Evolutionary conservation across 1,140 invertebrate genomes (phyloP).

Genomic region (Chymomyza costata): DNA sequence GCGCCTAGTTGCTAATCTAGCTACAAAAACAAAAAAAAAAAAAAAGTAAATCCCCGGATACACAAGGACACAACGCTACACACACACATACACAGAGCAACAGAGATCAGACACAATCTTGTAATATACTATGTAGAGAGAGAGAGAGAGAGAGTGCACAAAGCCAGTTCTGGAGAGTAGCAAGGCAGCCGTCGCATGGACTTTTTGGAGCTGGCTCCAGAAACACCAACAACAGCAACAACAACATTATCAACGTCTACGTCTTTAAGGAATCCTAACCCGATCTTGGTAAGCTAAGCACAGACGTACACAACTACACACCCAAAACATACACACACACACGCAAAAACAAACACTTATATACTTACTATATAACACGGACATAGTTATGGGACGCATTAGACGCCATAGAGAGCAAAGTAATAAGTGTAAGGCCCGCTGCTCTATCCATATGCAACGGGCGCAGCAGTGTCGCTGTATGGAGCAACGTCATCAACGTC

Average conservation of each 20-base stretch:
- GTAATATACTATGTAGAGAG: too few species aligned
- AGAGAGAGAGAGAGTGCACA: background rate
- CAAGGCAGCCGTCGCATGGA: too few species aligned
- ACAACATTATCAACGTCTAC: too few species aligned
- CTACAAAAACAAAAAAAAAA: too few species aligned
- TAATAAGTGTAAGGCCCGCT: constrained; percentile 26
- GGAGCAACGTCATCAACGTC: constrained; percentile 24
- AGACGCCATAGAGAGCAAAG: constrained; percentile 6
- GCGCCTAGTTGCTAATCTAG: too few species aligned
- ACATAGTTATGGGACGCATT: constrained; percentile 1
- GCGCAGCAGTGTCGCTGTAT: background rate
- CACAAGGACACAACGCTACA: too few species aligned
- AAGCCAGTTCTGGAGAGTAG: too few species aligned
- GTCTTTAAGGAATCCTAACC: too few species aligned
- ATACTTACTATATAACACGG: background rate
- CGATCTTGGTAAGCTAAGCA: too few species aligned
- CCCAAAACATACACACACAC: background rate
- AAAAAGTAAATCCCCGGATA: too few species aligned
- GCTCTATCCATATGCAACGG: constrained; percentile 12
- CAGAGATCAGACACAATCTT: too few species aligned
- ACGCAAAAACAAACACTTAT: background rate
- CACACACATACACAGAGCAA: too few species aligned
- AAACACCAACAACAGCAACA: constrained; percentile 4
- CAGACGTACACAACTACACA: constrained; percentile 1
- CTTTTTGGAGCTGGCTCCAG: constrained; percentile 35